Evolutionary conservation across 2,797 vertebrate species (phyloP).

Genomic region (Dendrocincla fuliginosa): DNA sequence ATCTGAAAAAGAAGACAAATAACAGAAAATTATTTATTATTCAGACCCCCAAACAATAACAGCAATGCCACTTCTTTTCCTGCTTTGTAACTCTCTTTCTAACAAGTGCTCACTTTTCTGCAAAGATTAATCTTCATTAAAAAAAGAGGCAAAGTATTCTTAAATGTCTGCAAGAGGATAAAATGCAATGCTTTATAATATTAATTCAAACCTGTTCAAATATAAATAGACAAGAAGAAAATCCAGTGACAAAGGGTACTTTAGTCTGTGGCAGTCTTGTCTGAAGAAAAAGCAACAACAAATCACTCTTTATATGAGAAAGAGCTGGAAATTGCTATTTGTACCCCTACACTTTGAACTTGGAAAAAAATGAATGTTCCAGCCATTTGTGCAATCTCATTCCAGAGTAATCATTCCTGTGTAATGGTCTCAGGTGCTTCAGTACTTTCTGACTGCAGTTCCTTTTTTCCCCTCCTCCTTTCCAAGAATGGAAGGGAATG

Average conservation of each 20-base stretch:
- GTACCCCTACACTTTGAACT: neutral
- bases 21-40: neutral
- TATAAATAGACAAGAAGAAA: neutral
- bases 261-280: neutral
- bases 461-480: neutral
- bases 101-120: neutral
- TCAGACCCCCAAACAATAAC: neutral
- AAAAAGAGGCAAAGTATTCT: neutral
- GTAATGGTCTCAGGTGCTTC: neutral
- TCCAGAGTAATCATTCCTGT: neutral
- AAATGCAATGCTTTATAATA: neutral
- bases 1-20: neutral
- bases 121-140: neutral
- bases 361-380: neutral
- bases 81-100: neutral
- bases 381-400: neutral
- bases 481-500: neutral
- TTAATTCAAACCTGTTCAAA: neutral
- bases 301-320: neutral
- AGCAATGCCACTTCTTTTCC: neutral
- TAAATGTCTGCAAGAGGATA: neutral
- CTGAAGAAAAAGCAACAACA: neutral
- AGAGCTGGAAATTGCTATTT: neutral
- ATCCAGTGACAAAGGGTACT: neutral
- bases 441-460: neutral